Evolutionary conservation across 2,113 vertebrate genomes (phyloP).

Genomic region (Prietella phreatophila): DNA sequence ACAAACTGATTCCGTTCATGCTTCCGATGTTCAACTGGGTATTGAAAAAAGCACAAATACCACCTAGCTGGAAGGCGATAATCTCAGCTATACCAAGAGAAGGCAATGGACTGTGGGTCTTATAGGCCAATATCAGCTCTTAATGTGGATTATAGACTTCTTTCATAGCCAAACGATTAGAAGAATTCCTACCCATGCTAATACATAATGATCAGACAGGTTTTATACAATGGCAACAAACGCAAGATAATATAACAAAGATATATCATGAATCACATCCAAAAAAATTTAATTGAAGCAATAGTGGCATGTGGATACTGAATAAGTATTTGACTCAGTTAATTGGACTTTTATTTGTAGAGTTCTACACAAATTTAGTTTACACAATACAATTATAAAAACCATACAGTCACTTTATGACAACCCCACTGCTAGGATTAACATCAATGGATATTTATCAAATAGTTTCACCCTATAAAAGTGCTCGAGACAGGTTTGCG

Average conservation of each 20-base stretch:
- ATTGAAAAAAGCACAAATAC: background rate
- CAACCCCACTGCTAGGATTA: background rate
- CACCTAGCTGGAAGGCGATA: background rate
- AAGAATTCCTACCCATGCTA: background rate
- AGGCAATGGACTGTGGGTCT: background rate
- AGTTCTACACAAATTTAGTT: background rate
- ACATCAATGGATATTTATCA: no score
- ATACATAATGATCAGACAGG: constrained; percentile 8
- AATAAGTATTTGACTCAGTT: constrained; percentile 2
- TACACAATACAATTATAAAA: background rate
- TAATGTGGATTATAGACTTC: background rate
- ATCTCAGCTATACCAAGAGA: background rate
- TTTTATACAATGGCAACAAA: background rate
- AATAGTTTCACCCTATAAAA: no score
- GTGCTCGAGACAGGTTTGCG: no score
- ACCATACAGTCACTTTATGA: background rate
- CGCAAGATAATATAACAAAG: background rate
- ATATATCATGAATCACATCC: background rate
- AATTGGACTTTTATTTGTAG: background rate
- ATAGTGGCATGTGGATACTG: background rate
- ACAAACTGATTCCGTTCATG: background rate
- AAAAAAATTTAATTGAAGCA: background rate
- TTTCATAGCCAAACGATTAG: background rate
- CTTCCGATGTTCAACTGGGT: background rate
- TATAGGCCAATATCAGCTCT: background rate